Evolutionary conservation across 1,140 invertebrate genomes (phyloP), one percentile per base, ranked within the genome.

Genomic region (Papilio aristodemus): DNA sequence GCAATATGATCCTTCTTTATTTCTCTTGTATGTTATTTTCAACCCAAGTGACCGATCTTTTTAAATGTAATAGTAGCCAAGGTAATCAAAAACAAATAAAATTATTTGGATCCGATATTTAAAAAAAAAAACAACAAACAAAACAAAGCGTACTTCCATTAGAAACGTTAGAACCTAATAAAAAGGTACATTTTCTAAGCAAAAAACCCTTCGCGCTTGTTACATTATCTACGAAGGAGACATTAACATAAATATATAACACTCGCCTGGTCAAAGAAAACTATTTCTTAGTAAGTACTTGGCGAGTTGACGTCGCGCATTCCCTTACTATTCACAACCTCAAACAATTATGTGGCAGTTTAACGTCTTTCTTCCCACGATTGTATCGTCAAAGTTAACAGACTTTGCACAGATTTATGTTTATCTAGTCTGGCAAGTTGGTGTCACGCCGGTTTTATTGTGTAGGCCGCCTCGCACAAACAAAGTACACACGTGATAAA

Each of bases 311-410:
- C 78, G 74, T 73, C 67, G 79, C 79, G 73, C 77, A 75, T 81
- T 81, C 79, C 77, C 79, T 78, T 75, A 76, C 77, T 76, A 76
- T 83, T 84, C 82, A 79, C 76, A 80, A 81, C 74, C 77, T 83
- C 74, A 80, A 81, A 86, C 82, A 87, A 87, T 87, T 83, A 86
- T 82, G 75, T 77, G 76, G 75, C 74, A 77, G 80, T 82, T 86
- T 80, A 83, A 85, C 77, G 77, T 83, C 71, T 84, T 75, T 78
- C 77, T 87, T 88, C 85, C 81, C 86, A 89, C 86, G 84, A 85
- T 86, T 80, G 78, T 86, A 86, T 85, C 83, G 76, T 78, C 71
- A 75, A 74, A 75, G 69, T 70, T 75, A 73, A 77, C 76, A 77
- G 69, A 77, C 73, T 78, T 80, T 80, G 75, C 74, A 74, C 70